Conservation (phyloP, 2,888 invertebrate species). For the Tridacna crocea region DNA sequence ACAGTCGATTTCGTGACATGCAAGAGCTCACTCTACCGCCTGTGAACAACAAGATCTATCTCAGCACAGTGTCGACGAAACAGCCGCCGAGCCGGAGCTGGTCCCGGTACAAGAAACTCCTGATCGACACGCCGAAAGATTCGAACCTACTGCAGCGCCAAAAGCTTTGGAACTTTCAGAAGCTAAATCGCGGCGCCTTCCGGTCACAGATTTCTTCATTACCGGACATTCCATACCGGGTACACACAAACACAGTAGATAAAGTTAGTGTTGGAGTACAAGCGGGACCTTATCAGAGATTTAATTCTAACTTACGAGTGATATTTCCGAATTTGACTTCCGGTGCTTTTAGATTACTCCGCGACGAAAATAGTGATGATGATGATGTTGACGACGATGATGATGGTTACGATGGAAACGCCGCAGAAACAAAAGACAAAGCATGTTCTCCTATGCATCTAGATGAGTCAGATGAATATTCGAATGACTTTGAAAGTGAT, state of each 20-base stretch:
- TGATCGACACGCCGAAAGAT: constrained; percentile 62
- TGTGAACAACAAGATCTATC: constrained; percentile 43
- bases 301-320: constrained; percentile 37
- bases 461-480: constrained; percentile 18
- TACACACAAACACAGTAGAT: constrained; percentile 42
- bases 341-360: neutral
- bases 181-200: constrained; percentile 60
- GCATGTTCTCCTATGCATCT: constrained; percentile 41
- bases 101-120: constrained; percentile 53
- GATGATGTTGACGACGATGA: neutral
- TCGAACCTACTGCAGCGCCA: constrained; percentile 55
- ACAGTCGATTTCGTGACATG: constrained; percentile 31
- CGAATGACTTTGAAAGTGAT: constrained; percentile 33
- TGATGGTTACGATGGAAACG: neutral
- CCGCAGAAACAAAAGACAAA: constrained; percentile 12
- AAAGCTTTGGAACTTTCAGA: constrained; percentile 63
- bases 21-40: constrained; percentile 59
- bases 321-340: constrained; percentile 51
- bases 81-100: constrained; percentile 57
- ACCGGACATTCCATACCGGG: constrained; percentile 62
- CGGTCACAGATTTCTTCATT: constrained; percentile 57
- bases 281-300: constrained; percentile 24
- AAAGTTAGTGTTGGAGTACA: constrained; percentile 51
- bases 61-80: constrained; percentile 40
- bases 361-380: constrained; percentile 12